Evolutionary conservation across 2,888 invertebrate genomes (phyloP), one percentile per base, ranked within the genome.

Genomic region (Reticulitermes lucifugus): DNA sequence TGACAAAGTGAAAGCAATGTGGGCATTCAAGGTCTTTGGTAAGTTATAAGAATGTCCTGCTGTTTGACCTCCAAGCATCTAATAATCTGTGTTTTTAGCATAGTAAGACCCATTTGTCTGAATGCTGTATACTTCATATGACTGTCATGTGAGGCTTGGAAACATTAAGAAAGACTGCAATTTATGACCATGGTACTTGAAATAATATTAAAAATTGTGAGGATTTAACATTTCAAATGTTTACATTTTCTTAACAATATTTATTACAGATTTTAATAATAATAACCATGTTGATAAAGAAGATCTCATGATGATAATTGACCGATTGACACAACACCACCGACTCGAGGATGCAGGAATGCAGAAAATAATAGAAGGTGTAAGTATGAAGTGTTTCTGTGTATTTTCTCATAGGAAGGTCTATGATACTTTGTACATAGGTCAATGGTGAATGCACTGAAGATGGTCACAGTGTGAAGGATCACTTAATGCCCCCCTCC

Each of bases 211-310:
- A 55, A 55, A 18, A 55, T 55, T 14, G 18, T 55, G 55, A 18
- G 18, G 55, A 55, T 55, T 9, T 65, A n/a, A 25, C 9, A 65
- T 65, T n/a, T 65, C 25, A n/a, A n/a, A 65, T 65, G 7, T 65
- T 65, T n/a, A n/a, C 7, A 18, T 55, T 25, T 65, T 65, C n/a
- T 55, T 6, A 65, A 25, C 65, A 25, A 25, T 65, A n/a, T 84
- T 10, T 84, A 12, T 83, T 89, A 83, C 88, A 94, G 95, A 95
- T 91, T 91, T 94, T 87, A 93, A 95, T 88, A 93, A 92, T 73
- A 94, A 95, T 88, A 93, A 93, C 87, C 92, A 93, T 89, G 92
- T 95, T 81, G 92, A 93, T 10, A 90, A 91, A 73, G 90, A 90
- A 46, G 95, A 95, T 89, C 91, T 95, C 77, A 90, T 90, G 85